These are phyloP conservation scores for Molorchus minor DNA, from an alignment of 2,888 invertebrate genomes.

Conservation along the genomic window DNA sequence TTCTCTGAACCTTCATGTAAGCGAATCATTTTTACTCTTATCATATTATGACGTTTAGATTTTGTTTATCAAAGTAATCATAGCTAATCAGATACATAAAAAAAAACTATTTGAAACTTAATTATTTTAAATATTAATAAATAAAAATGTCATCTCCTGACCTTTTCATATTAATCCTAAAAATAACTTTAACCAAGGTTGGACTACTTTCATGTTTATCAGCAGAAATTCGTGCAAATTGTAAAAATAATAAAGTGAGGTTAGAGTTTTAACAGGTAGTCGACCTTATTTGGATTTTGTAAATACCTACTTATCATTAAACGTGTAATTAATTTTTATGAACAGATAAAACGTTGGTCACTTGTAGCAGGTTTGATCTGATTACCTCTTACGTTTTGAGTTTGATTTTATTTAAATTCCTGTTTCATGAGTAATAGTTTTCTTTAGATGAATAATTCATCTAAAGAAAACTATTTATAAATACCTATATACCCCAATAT, in stretches of 20 bases:
- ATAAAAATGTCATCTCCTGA: constrained; percentile 11
- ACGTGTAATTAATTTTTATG: not conserved
- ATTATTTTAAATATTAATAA: not conserved
- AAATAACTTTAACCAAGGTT: constrained; percentile 13
- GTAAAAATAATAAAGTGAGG: constrained; percentile 12
- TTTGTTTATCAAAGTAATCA: too few relatives aligned
- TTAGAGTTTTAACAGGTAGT: constrained; percentile 30
- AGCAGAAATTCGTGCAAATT: not conserved
- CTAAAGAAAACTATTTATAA: too few relatives aligned
- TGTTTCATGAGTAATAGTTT: too few relatives aligned
- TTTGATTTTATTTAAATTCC: too few relatives aligned
- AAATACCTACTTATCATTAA: constrained; percentile 11
- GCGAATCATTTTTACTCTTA: too few relatives aligned
- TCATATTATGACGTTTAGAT: too few relatives aligned
- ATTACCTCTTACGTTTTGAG: too few relatives aligned
- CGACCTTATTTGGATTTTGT: constrained; percentile 30
- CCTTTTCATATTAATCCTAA: constrained; percentile 11
- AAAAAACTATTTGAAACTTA: not conserved
- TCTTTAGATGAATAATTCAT: too few relatives aligned
- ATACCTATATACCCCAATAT: too few relatives aligned
- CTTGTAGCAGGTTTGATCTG: too few relatives aligned
- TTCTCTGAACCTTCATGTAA: constrained; percentile 11
- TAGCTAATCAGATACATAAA: too few relatives aligned
- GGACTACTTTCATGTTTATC: constrained; percentile 1
- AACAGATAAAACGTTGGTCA: too few relatives aligned